A percentile compares a stretch with the other conserved stretches of the same genome.
Evolutionary conservation across 1,140 invertebrate species (phyloP).

Genomic region (Tetramorium simillimum): DNA sequence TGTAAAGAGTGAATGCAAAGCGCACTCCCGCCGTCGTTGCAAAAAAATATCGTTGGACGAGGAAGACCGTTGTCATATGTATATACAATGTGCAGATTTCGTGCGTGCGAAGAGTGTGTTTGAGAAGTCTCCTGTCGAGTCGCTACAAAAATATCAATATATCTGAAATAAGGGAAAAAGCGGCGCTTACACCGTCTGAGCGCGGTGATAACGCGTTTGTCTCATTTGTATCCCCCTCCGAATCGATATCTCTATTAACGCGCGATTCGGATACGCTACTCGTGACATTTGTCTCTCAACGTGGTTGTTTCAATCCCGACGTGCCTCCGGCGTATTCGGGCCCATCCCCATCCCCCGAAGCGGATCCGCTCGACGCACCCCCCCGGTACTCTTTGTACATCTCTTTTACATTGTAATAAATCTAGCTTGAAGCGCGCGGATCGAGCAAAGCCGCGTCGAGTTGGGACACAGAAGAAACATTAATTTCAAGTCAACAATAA

Average conservation of each 20-base stretch:
- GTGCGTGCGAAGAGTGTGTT: constrained; percentile 11
- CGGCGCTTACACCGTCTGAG: not conserved
- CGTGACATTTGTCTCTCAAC: constrained; percentile 42
- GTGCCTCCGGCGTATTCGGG: constrained; percentile 24
- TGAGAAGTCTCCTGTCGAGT: constrained; percentile 14
- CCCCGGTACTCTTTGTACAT: constrained; percentile 41
- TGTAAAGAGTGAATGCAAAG: constrained; percentile 38
- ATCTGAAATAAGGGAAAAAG: constrained; percentile 40
- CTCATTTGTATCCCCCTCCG: not conserved
- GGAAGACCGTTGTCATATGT: constrained; percentile 64
- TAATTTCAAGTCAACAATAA: too few relatives aligned
- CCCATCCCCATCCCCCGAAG: not conserved
- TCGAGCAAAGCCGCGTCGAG: not conserved
- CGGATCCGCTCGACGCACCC: constrained; percentile 35
- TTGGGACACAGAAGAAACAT: not conserved
- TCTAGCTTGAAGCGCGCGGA: not conserved
- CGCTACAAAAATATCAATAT: constrained; percentile 61
- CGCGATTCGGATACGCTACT: constrained; percentile 23
- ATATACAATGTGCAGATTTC: constrained; percentile 56
- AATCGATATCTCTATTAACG: constrained; percentile 35
- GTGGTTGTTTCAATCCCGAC: constrained; percentile 44
- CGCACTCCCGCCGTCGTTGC: constrained; percentile 40
- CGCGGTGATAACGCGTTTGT: not conserved
- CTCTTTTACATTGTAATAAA: constrained; percentile 27
- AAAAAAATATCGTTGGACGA: constrained; percentile 60